Evolutionary conservation across 2,113 vertebrate genomes (phyloP).

Genomic region (Heliornis fulica): DNA sequence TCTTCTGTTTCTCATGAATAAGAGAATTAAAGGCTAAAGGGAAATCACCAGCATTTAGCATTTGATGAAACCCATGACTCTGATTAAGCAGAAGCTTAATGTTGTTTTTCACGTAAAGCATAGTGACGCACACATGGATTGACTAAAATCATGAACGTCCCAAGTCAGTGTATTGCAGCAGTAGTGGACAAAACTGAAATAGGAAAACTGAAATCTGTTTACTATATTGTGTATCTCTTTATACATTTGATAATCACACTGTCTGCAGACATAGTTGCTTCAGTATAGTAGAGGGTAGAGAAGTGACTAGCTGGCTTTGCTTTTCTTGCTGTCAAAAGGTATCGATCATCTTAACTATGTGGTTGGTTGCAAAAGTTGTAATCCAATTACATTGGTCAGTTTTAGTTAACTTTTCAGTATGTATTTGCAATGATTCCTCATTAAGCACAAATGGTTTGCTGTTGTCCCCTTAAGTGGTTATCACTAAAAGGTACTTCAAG

Average conservation of each 20-base stretch:
- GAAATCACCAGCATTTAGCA: not conserved
- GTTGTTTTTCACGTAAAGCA: not conserved
- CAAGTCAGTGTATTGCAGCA: not conserved
- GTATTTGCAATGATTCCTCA: not conserved
- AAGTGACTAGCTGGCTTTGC: not conserved
- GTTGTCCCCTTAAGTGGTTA: not conserved
- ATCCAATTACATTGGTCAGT: not conserved
- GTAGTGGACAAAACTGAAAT: not conserved
- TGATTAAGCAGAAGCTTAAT: constrained; percentile 37
- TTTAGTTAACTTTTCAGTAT: not conserved
- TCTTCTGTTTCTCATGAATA: not conserved
- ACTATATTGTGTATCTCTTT: not conserved
- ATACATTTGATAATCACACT: not conserved
- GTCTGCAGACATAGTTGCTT: not conserved
- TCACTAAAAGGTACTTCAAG: not conserved
- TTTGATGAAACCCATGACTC: not conserved
- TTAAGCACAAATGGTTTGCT: not conserved
- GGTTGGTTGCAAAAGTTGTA: not conserved
- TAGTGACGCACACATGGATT: too few relatives aligned
- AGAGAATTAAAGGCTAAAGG: constrained; percentile 5
- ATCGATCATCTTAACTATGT: not conserved
- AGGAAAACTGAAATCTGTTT: not conserved
- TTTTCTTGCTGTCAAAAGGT: not conserved
- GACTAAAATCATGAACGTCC: not conserved
- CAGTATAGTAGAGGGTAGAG: not conserved